Evolutionary conservation across 2,797 vertebrate species (phyloP).

Genomic region (Myotis findleyi): DNA sequence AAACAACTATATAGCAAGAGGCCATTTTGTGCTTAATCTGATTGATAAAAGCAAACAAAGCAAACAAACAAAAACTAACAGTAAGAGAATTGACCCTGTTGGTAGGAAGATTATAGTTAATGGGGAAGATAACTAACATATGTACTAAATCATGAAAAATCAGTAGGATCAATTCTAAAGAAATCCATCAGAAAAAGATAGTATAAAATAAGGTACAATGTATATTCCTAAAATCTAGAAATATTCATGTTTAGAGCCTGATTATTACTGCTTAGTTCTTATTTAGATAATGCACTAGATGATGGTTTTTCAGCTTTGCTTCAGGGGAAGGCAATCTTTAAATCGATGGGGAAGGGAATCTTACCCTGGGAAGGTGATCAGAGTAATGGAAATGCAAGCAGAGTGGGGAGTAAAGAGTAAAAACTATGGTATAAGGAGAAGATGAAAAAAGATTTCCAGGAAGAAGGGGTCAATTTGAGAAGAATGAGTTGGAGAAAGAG

Average conservation of each 20-base stretch:
- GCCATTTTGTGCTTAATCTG: conserved; percentile 10
- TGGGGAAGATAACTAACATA: neutral
- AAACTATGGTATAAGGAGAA: neutral
- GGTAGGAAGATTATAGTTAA: neutral
- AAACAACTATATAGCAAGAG: neutral
- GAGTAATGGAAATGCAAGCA: neutral
- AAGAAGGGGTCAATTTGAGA: neutral
- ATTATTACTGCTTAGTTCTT: neutral
- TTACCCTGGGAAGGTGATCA: neutral
- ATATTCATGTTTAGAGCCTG: neutral
- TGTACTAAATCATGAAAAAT: neutral
- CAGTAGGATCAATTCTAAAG: neutral
- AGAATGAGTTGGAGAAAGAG: neutral
- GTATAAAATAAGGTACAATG: neutral
- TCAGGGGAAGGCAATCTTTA: neutral
- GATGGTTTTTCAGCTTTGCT: neutral
- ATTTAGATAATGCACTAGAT: neutral
- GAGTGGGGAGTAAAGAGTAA: neutral
- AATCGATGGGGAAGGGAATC: neutral
- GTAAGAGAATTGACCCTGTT: neutral
- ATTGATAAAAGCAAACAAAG: conserved; percentile 26
- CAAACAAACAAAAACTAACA: conserved; percentile 16
- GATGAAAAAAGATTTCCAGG: neutral
- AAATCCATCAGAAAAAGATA: neutral
- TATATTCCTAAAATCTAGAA: neutral